These are phyloP conservation scores for Cranoglanis bouderius DNA, from an alignment of 2,113 vertebrate genomes.

Conservation along the genomic window DNA sequence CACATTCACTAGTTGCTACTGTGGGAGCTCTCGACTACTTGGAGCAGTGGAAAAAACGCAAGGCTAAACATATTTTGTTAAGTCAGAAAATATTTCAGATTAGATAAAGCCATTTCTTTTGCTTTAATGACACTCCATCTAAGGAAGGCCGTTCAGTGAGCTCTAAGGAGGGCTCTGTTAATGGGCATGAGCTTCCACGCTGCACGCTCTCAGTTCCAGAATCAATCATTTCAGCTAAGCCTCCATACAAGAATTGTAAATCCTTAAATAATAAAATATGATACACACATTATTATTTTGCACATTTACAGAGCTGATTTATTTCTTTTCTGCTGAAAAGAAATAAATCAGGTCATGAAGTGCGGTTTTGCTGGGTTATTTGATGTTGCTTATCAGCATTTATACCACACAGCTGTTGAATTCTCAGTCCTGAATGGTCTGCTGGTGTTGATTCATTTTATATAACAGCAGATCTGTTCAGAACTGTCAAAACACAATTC, in stretches of 20 bases:
- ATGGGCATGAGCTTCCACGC: not conserved
- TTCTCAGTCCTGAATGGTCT: not conserved
- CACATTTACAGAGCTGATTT: not conserved
- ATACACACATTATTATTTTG: not conserved
- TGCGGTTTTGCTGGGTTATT: not conserved
- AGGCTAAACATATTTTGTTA: not conserved
- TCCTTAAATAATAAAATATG: not conserved
- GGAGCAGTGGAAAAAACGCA: not conserved
- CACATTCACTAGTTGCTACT: not conserved
- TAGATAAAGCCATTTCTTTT: not conserved
- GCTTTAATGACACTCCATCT: not conserved
- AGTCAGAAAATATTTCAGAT: not conserved
- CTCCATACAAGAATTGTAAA: not conserved
- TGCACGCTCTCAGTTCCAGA: not conserved
- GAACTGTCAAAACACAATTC: too few species aligned
- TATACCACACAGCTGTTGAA: not conserved
- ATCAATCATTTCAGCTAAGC: not conserved
- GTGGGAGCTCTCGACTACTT: not conserved
- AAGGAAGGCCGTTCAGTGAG: not conserved
- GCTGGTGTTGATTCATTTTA: not conserved
- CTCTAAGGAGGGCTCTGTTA: not conserved
- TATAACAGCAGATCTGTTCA: too few species aligned
- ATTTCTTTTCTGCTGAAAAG: not conserved
- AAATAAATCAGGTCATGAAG: not conserved
- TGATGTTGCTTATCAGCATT: not conserved